Percentiles rank a stretch among this genome's conserved stretches.
phyloP scores from a whole-genome alignment of 1,140 invertebrate genomes.

The Drosophila sucinea region DNA sequence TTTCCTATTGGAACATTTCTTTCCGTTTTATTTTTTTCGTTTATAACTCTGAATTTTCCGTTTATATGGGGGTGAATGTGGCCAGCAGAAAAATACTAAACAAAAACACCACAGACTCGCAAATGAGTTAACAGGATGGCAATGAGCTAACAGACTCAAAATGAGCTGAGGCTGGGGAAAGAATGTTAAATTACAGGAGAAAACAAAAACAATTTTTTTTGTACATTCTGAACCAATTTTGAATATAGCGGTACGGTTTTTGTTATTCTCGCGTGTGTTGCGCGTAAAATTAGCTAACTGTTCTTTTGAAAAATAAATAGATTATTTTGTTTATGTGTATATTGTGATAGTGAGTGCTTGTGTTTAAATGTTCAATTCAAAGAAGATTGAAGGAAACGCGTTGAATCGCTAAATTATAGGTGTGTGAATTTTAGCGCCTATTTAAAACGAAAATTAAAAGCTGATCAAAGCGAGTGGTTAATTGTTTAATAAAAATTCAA shows the following conservation, averaged over 20 bases:
- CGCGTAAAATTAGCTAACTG: neutral
- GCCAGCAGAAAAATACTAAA: neutral
- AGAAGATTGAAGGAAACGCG: neutral
- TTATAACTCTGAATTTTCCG: neutral
- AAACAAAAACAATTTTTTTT: neutral
- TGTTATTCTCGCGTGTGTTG: neutral
- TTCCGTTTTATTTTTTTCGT: too few species aligned
- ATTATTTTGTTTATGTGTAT: neutral
- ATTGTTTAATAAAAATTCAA: neutral
- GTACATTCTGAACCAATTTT: neutral
- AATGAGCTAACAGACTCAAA: too few species aligned
- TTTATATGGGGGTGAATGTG: neutral
- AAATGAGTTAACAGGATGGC: too few species aligned
- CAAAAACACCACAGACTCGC: neutral
- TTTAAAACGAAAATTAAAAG: neutral
- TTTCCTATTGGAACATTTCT: neutral
- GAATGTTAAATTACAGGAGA: too few species aligned
- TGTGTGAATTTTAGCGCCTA: slow-evolving; percentile 4
- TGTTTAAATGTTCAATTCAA: neutral
- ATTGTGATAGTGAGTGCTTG: neutral
- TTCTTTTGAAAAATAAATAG: neutral
- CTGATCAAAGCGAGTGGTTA: neutral
- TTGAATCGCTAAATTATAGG: neutral
- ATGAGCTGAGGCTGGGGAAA: too few species aligned
- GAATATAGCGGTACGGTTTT: neutral